phyloP scores from a whole-genome alignment of 1,140 invertebrate genomes.

The Ephestia elutella region DNA sequence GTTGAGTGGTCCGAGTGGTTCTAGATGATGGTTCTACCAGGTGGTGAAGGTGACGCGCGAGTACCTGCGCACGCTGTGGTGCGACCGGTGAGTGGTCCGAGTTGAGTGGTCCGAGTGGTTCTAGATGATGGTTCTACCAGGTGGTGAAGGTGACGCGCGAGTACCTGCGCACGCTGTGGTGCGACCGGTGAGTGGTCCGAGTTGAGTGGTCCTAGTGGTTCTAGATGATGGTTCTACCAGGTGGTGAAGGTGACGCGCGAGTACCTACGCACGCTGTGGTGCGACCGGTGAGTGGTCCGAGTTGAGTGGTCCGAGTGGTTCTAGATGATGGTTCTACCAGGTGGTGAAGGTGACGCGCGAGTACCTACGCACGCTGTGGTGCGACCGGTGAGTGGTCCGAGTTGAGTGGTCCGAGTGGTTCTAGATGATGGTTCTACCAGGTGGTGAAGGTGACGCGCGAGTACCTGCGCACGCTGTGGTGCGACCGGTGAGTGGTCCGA shows the following conservation, averaged over 20 bases:
- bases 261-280: not conserved
- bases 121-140: conserved; percentile 91
- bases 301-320: not conserved
- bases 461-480: too few species aligned
- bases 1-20: too few species aligned
- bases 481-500: too few species aligned
- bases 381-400: conserved; percentile 76
- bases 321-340: not conserved
- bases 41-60: conserved; percentile 97
- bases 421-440: not conserved
- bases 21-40: conserved; percentile 99
- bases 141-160: conserved; percentile 97
- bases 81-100: conserved; percentile 76
- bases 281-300: not conserved
- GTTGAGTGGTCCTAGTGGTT: conserved; percentile 72
- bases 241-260: not conserved
- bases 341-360: conserved; percentile 80
- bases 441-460: too few species aligned
- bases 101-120: not conserved
- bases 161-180: conserved; percentile 92
- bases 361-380: conserved; percentile 87
- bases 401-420: not conserved
- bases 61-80: conserved; percentile 92
- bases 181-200: conserved; percentile 95
- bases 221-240: not conserved